Evolutionary conservation across 2,888 invertebrate species (phyloP), one percentile per base, ranked within the genome.

Genomic region (Agriotes lineatus): DNA sequence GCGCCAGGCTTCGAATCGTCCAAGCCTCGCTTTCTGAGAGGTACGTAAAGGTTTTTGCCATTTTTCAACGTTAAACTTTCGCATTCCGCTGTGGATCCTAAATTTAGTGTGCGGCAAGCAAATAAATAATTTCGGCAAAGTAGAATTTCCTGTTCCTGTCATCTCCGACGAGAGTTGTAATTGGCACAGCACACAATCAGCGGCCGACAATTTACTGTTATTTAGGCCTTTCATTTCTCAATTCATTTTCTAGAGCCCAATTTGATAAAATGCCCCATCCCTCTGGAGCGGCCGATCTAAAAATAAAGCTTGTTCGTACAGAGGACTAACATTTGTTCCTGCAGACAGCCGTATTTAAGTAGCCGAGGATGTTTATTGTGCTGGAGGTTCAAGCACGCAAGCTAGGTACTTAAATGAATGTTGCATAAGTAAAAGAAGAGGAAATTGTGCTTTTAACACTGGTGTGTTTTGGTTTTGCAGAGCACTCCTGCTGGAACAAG

Each of bases 101-200:
- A 39, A 6, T 39, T 39, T 39, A 39, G 39, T 39, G n/a, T 10
- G n/a, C 2, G 22, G 22, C 20, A 48, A 48, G 14, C 12, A 48
- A 48, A 48, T 7, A 48, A 3, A 20, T 19, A 52, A 14, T 52
- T 52, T 33, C 33, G 5, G 7, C 33, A 52, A 33, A 52, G 33
- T 52, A 16, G 52, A 52, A 30, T 52, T 52, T 33, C 52, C 33
- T 33, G 52, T 52, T 52, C 33, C n/a, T 52, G 25, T 48, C 48
- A 48, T n/a, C n/a, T 14, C 10, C 7, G 25, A 7, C 7, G 7
- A 7, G 3, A 25, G 7, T 25, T 18, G 9, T 42, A 42, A 42
- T 42, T 42, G 42, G 33, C 10, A 10, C 9, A 33, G 18, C 18
- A 18, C 18, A 52, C n/a, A 52, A 33, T 52, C 18, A 7, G 18